A percentile compares a stretch with the other conserved stretches of the same genome.
Conservation (phyloP, 2,888 invertebrate genomes). For the Polydrusus tereticollis region DNA sequence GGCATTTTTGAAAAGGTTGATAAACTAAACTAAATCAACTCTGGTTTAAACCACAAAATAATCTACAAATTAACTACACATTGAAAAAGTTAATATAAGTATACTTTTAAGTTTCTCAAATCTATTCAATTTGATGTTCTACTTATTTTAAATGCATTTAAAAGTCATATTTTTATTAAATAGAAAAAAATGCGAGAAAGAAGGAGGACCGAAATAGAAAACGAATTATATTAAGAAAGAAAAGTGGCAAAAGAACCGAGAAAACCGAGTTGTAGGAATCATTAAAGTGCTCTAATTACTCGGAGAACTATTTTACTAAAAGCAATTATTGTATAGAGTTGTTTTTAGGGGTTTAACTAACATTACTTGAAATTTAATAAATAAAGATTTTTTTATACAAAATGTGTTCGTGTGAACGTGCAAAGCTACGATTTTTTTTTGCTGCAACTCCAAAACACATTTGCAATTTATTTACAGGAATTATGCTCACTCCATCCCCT, state of each 20-base stretch:
- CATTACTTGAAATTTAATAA: too few relatives aligned
- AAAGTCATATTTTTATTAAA: neutral
- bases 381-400: too few relatives aligned
- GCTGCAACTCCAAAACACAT: neutral
- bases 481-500: slow-evolving; percentile 61
- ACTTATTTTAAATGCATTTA: neutral
- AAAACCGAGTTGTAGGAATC: neutral
- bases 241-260: neutral
- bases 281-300: neutral
- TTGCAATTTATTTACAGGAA: slow-evolving; percentile 56
- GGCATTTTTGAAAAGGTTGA: too few relatives aligned
- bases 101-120: too few relatives aligned
- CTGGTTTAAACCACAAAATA: too few relatives aligned
- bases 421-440: neutral
- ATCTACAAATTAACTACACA: too few relatives aligned
- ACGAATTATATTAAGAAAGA: slow-evolving; percentile 1
- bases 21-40: too few relatives aligned
- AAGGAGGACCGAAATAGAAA: neutral
- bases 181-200: neutral
- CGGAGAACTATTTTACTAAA: neutral
- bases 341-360: too few relatives aligned
- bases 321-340: neutral
- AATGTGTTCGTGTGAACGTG: too few relatives aligned
- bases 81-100: too few relatives aligned
- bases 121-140: too few relatives aligned